Percentiles rank a stretch among this genome's conserved stretches.
Evolutionary conservation across 2,888 invertebrate species (phyloP).

Genomic region (Bombylius major): DNA sequence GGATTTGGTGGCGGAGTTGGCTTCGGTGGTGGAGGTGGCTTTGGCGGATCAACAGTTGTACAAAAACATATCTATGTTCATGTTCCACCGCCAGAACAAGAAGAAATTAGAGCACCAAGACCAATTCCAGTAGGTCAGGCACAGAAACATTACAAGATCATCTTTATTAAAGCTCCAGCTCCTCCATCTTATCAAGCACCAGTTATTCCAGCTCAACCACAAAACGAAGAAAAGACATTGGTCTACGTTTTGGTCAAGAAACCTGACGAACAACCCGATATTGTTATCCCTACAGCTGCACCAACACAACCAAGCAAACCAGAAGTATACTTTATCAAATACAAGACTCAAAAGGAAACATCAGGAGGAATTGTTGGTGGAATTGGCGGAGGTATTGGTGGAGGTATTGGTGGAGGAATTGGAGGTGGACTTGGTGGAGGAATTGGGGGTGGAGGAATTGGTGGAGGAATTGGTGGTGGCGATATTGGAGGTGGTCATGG

Average conservation of each 20-base stretch:
- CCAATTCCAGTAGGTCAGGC: slow-evolving; percentile 57
- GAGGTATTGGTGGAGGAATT: slow-evolving; percentile 22
- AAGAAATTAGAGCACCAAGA: slow-evolving; percentile 46
- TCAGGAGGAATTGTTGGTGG: slow-evolving; percentile 21
- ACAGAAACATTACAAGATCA: slow-evolving; percentile 84
- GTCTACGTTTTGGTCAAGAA: slow-evolving; percentile 82
- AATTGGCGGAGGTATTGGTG: slow-evolving; percentile 18
- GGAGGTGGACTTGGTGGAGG: slow-evolving; percentile 13
- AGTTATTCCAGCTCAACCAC: slow-evolving; percentile 64
- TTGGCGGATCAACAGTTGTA: slow-evolving; percentile 42
- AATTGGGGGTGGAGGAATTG: slow-evolving; percentile 12
- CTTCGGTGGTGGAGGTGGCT: slow-evolving; percentile 25
- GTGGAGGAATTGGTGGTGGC: slow-evolving; percentile 11
- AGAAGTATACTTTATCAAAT: slow-evolving; percentile 70
- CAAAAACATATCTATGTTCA: slow-evolving; percentile 85
- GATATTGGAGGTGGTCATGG: slow-evolving; percentile 15
- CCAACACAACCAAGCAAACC: slow-evolving; percentile 80
- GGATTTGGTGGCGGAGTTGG: slow-evolving; percentile 17
- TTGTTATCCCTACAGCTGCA: slow-evolving; percentile 60
- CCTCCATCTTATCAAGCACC: slow-evolving; percentile 72
- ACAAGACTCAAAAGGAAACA: slow-evolving; percentile 38
- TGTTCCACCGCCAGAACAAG: slow-evolving; percentile 79
- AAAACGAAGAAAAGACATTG: slow-evolving; percentile 78
- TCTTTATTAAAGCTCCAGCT: slow-evolving; percentile 84
- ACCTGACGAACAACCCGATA: slow-evolving; percentile 73